Evolutionary conservation across 2,797 vertebrate genomes (phyloP).

Genomic region (Thalassophryne amazonica): DNA sequence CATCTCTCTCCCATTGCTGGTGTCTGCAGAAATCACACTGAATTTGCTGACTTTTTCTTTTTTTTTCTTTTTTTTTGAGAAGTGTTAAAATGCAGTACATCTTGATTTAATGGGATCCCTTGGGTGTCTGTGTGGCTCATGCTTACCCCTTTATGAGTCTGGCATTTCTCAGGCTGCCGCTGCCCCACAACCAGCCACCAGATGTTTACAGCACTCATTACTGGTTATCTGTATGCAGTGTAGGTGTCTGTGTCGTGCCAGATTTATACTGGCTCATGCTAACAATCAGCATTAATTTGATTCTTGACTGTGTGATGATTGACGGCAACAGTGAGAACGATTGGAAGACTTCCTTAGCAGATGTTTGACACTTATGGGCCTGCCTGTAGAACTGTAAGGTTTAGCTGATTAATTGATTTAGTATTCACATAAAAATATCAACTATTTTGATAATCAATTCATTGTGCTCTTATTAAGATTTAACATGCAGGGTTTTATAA

Average conservation of each 20-base stretch:
- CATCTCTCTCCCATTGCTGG: slow-evolving; percentile 49
- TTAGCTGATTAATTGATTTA: no score
- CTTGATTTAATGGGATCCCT: slow-evolving; percentile 65
- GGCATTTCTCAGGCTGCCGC: slow-evolving; percentile 8
- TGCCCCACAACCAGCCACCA: not conserved
- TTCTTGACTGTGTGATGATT: slow-evolving; percentile 62
- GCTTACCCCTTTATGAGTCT: slow-evolving; percentile 33
- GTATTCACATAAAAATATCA: no score
- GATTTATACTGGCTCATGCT: slow-evolving; percentile 32
- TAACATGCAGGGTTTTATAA: no score
- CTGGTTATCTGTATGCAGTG: slow-evolving; percentile 15
- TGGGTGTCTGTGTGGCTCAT: slow-evolving; percentile 28
- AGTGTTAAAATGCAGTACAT: slow-evolving; percentile 31
- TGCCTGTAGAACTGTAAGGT: no score
- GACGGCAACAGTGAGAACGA: slow-evolving; percentile 55
- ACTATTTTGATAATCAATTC: no score
- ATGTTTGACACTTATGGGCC: no score
- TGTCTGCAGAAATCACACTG: slow-evolving; percentile 36
- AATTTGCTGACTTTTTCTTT: slow-evolving; percentile 60
- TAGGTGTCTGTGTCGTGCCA: slow-evolving; percentile 25
- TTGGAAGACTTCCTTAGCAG: slow-evolving; percentile 47
- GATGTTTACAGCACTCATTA: not conserved
- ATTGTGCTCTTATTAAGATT: no score
- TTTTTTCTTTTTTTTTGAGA: slow-evolving; percentile 12
- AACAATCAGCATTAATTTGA: slow-evolving; percentile 42